phyloP scores from a whole-genome alignment of 2,888 invertebrate species.

The Lepidocyrtoides sp. region DNA sequence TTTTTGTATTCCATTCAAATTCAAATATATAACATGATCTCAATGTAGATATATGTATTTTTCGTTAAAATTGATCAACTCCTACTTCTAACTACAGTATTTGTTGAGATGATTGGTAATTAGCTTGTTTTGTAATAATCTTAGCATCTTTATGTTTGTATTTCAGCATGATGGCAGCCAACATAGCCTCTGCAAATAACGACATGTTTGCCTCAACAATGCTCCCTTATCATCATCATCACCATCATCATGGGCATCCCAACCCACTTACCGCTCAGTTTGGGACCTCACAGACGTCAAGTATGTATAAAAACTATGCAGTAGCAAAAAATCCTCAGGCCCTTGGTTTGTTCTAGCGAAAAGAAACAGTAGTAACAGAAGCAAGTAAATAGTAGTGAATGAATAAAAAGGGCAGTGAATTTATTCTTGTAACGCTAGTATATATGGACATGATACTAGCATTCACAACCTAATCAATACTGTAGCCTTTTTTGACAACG shows the following conservation, averaged over 20 bases:
- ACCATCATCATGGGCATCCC: conserved; percentile 79
- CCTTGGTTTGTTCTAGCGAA: conserved; percentile 80
- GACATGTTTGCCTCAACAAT: conserved; percentile 83
- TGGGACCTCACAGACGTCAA: conserved; percentile 79
- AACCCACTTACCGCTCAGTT: conserved; percentile 79
- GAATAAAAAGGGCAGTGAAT: not conserved
- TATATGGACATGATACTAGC: not conserved
- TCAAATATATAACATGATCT: too few species aligned
- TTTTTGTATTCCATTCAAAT: too few species aligned
- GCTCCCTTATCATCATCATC: conserved; percentile 83
- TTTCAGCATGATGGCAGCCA: conserved; percentile 83
- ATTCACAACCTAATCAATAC: conserved; percentile 3
- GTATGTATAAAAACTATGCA: conserved; percentile 83
- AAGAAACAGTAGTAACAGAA: not conserved
- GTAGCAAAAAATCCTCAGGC: conserved; percentile 83
- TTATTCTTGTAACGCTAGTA: not conserved
- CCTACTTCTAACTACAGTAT: too few species aligned
- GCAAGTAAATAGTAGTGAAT: too few species aligned
- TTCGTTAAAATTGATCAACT: too few species aligned
- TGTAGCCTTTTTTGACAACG: conserved; percentile 20
- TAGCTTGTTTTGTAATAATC: not conserved
- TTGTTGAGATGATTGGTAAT: not conserved
- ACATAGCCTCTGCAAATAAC: conserved; percentile 81
- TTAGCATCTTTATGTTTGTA: not conserved
- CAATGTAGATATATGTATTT: too few species aligned